Base-by-base conservation (phyloP, 2,888 invertebrate genomes). In the Stenoptilia bipunctidactyla region DNA sequence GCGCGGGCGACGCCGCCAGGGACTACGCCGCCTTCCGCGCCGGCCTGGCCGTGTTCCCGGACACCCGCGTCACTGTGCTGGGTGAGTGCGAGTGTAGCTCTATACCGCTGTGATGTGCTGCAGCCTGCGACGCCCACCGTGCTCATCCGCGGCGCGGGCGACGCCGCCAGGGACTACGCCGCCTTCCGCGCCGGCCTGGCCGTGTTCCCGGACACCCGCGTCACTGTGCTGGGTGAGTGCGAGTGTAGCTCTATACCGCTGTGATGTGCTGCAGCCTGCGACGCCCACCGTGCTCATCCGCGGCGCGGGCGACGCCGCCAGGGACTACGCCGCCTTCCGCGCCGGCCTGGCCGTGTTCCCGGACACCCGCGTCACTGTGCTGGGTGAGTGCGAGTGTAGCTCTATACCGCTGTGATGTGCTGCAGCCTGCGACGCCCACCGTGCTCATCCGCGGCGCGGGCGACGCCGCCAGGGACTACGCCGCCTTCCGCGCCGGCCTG, bases 1-100 rank as follows among this genome's bases (percentile, higher is more conserved):
- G 96, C 42, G 89, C 90, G 20, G 88, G 89, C 30, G 92, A 93
- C 72, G 87, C 93, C 48, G 92, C 93, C n/a, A 84, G 92, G 15
- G 93, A 94, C 71, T 94, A 94, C 71, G 89, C 92, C 45, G 92
- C 93, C 66, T 92, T 96, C 82, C 86, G 93, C 44, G 86, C 90
- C 43, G 98, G 98, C 0, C 92, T 97, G 13, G 86, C 91, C 15
- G 93, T 98, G 38, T 92, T 98, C 79, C 92, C 94, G 1, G 94
- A 95, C 58, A 88, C 97, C 30, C 2, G 2, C 2, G 30, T 30
- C 30, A 30, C 4, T 3, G 30, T 30, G 2, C 2, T 30, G 2
- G 30, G 30, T 30, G 30, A 30, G 30, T 30, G 25, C 5, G 25
- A 25, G 25, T 6, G 25, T 6, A 25, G 9, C 25, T 25, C n/a